A percentile compares a stretch with the other conserved stretches of the same genome.
Conservation (phyloP, 2,113 vertebrate species). For the Cacatua alba region DNA sequence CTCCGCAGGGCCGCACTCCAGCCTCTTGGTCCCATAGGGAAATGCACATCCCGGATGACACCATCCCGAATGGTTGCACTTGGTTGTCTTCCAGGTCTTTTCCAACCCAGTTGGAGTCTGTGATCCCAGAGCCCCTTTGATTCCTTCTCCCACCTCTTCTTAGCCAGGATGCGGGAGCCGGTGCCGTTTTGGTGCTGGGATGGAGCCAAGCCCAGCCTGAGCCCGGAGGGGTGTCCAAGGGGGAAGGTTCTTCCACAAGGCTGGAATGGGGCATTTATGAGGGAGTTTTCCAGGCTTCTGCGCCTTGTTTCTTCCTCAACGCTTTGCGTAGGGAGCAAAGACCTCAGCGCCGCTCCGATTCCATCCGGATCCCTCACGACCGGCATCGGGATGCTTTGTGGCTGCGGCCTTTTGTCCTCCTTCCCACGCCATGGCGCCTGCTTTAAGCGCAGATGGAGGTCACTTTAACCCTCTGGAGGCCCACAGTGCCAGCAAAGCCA, state of each 20-base stretch:
- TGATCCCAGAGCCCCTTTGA: neutral
- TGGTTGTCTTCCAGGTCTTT: neutral
- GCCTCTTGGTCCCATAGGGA: too few relatives aligned
- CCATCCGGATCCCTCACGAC: neutral
- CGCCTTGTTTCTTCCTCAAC: neutral
- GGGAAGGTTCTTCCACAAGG: neutral
- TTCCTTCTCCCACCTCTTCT: neutral
- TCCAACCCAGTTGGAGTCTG: neutral
- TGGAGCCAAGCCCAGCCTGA: neutral
- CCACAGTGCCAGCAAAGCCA: neutral
- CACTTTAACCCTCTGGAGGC: neutral
- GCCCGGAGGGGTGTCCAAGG: neutral
- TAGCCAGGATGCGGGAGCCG: neutral
- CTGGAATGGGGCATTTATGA: neutral
- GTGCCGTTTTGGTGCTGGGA: neutral
- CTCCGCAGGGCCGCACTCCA: neutral
- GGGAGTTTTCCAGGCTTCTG: neutral
- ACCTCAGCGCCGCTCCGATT: neutral
- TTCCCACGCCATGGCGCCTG: rapidly evolving
- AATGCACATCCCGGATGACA: too few relatives aligned
- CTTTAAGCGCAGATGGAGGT: rapidly evolving
- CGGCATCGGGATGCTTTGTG: neutral
- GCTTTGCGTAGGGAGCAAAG: neutral
- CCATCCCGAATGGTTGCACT: too few relatives aligned
- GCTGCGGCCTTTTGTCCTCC: neutral